These are phyloP conservation scores for Latrodectus elegans DNA, from an alignment of 2,888 invertebrate genomes.

Conservation along the genomic window DNA sequence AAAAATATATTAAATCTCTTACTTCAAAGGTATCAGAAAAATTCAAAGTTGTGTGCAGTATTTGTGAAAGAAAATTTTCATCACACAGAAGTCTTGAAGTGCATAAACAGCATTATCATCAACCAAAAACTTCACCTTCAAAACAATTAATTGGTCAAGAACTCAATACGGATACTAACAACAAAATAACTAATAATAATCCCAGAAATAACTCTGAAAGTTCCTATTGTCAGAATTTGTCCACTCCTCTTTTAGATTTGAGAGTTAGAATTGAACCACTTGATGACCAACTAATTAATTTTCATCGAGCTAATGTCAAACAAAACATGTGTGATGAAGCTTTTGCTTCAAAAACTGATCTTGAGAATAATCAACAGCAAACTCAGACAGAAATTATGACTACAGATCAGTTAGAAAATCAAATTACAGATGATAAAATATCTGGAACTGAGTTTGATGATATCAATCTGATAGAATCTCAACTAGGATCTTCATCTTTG, in stretches of 20 bases:
- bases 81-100: constrained; percentile 4
- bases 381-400: background rate
- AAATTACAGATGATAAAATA: background rate
- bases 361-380: background rate
- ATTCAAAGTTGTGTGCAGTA: constrained; percentile 18
- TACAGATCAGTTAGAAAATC: background rate
- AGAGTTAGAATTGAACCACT: background rate
- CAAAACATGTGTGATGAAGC: background rate
- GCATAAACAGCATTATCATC: constrained; percentile 20
- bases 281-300: constrained; percentile 3
- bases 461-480: background rate
- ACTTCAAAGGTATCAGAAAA: constrained; percentile 20
- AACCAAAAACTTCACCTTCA: background rate
- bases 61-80: constrained; percentile 34
- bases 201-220: background rate
- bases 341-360: background rate
- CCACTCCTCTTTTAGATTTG: background rate
- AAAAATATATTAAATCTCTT: constrained; percentile 41
- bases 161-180: background rate
- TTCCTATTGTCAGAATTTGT: no score
- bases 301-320: background rate
- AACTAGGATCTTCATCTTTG: background rate
- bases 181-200: background rate
- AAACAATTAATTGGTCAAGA: background rate
- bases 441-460: background rate